phyloP scores from a whole-genome alignment of 2,797 vertebrate species.

The Cephalopachus bancanus region DNA sequence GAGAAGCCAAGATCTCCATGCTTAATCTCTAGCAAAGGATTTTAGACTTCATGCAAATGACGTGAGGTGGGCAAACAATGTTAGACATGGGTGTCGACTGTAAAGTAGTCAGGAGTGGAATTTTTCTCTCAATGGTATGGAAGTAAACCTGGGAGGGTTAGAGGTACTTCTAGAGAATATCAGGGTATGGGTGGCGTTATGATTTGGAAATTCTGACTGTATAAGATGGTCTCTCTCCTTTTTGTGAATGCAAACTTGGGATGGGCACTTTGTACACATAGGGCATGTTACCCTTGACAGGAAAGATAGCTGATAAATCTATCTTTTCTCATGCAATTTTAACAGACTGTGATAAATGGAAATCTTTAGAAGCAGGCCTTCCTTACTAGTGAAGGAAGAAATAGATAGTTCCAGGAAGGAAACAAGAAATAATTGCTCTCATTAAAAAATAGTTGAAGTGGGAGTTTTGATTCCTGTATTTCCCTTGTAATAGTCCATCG shows the following conservation, averaged over 20 bases:
- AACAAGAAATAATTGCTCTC: background rate
- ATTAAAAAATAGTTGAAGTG: background rate
- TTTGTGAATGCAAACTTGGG: background rate
- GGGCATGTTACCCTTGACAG: background rate
- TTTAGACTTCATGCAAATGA: background rate
- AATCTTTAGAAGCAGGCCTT: background rate
- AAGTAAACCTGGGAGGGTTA: background rate
- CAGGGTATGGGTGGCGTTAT: no score
- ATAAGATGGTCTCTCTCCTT: background rate
- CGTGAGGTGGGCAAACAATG: background rate
- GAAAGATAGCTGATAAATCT: background rate
- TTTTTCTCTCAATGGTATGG: background rate
- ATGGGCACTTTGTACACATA: background rate
- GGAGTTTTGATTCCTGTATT: background rate
- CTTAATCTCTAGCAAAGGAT: background rate
- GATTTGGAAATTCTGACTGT: background rate
- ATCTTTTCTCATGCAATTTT: background rate
- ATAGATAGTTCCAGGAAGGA: background rate
- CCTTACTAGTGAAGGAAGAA: conserved; percentile 1
- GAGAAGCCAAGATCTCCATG: background rate
- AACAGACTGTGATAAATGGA: background rate
- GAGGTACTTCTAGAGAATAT: background rate
- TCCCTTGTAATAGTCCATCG: background rate
- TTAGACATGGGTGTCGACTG: background rate
- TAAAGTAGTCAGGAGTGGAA: background rate